phyloP scores from a whole-genome alignment of 2,888 invertebrate species.

The Rosalia funebris region DNA sequence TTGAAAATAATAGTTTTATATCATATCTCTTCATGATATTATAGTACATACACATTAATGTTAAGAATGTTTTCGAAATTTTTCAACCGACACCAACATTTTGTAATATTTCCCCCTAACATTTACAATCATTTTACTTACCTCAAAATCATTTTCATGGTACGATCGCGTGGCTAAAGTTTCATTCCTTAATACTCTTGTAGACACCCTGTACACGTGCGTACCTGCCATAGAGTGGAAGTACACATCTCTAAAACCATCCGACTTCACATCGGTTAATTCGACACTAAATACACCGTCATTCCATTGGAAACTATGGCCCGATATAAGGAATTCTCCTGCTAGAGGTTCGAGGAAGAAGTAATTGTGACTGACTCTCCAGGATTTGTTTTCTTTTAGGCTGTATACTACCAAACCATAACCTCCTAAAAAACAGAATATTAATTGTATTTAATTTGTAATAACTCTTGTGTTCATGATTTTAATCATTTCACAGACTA shows the following conservation, averaged over 20 bases:
- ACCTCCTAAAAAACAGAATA: conserved; percentile 53
- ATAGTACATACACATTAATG: too few relatives aligned
- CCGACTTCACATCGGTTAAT: conserved; percentile 65
- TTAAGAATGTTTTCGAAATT: too few relatives aligned
- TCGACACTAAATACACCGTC: conserved; percentile 83
- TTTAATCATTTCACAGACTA: too few relatives aligned
- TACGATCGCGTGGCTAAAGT: conserved; percentile 66
- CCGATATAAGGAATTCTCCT: conserved; percentile 75
- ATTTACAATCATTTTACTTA: too few relatives aligned
- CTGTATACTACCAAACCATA: conserved; percentile 70
- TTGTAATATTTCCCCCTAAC: too few relatives aligned
- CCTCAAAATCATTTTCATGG: conserved; percentile 68
- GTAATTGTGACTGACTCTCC: conserved; percentile 77
- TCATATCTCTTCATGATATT: too few relatives aligned
- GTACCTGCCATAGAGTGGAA: conserved; percentile 83
- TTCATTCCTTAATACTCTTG: conserved; percentile 69
- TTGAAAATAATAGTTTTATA: too few relatives aligned
- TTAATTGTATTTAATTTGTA: too few relatives aligned
- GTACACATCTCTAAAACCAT: conserved; percentile 73
- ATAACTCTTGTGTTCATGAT: too few relatives aligned
- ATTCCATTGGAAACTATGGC: conserved; percentile 79
- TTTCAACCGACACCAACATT: too few relatives aligned
- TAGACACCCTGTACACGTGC: conserved; percentile 77
- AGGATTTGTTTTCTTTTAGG: conserved; percentile 64
- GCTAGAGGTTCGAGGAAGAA: conserved; percentile 77